Evolutionary conservation across 2,113 vertebrate species (phyloP), one percentile per base, ranked within the genome.

Genomic region (Boulengeromyrus knoepffleri): DNA sequence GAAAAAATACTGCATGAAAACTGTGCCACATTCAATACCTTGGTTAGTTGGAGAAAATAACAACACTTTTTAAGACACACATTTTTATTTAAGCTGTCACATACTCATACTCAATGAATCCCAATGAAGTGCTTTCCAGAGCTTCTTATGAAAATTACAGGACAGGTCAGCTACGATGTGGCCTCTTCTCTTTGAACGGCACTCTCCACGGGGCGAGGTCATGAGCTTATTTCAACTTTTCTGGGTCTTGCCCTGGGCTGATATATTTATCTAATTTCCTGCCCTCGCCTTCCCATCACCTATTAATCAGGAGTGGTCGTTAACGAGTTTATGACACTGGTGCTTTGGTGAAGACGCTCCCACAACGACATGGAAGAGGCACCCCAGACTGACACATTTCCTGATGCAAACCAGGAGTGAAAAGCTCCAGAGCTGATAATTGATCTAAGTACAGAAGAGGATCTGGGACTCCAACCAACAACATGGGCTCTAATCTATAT

Each of bases 191-290:
- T 66, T 46, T 66, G 87, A 88, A 88, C 21, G 21, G 39, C 39
- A 15, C 3, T 45, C 36, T 45, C 36, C 17, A 24, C 17, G n/a
- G 13, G n/a, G 36, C 2, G 21, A 62, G 56, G 36, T 88, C 53
- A 12, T 21, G 0, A 13, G 50, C 13, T 13, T 42, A 27, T 42
- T 88, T 88, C 7, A 58, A 88, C 87, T 36, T 36, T 45, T 88
- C 36, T 39, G 12, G 27, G 2, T 58, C 13, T 47, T 66, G 87
- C 87, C 56, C 36, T 17, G 39, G 56, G 52, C 52, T 88, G 87
- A 88, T 88, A 24, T 88, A 88, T 88, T 88, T 66, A n/a, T 46
- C 56, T 66, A 3, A 88, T 88, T 88, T 88, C 52, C 87, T 88
- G 87, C 39, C 36, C 53, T 66, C 24, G 36, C 24, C 62, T 62